A percentile compares a stretch with the other conserved stretches of the same genome.
phyloP scores from a whole-genome alignment of 2,888 invertebrate genomes.

The Atrina japonica region DNA sequence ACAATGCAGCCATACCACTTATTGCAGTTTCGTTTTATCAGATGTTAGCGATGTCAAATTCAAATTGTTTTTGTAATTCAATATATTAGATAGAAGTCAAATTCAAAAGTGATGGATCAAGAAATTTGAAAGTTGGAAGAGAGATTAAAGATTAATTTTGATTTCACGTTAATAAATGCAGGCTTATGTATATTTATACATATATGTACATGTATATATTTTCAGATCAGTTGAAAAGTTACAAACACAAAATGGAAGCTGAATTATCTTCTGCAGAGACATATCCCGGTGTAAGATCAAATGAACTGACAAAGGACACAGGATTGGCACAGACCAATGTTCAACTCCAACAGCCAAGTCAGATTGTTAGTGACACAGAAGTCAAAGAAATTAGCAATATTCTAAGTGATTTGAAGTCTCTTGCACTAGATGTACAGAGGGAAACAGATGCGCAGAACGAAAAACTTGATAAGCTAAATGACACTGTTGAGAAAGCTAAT shows the following conservation, averaged over 20 bases:
- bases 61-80: no score
- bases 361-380: constrained; percentile 61
- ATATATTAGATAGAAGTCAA: no score
- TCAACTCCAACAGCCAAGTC: constrained; percentile 17
- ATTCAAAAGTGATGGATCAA: no score
- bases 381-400: constrained; percentile 59
- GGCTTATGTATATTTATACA: neutral
- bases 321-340: neutral
- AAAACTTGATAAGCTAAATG: constrained; percentile 57
- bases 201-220: neutral
- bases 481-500: constrained; percentile 61
- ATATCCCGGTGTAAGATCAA: neutral
- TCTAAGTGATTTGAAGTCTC: constrained; percentile 58
- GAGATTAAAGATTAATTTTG: no score
- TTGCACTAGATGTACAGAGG: constrained; percentile 60
- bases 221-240: constrained; percentile 9
- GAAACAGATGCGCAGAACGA: constrained; percentile 60
- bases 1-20: no score
- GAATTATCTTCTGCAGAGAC: neutral
- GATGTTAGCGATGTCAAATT: no score
- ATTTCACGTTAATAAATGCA: no score
- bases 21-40: no score
- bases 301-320: neutral
- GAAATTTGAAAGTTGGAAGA: no score
- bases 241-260: neutral